phyloP scores from a whole-genome alignment of 2,888 invertebrate species.

The Ormyrus labotus region DNA sequence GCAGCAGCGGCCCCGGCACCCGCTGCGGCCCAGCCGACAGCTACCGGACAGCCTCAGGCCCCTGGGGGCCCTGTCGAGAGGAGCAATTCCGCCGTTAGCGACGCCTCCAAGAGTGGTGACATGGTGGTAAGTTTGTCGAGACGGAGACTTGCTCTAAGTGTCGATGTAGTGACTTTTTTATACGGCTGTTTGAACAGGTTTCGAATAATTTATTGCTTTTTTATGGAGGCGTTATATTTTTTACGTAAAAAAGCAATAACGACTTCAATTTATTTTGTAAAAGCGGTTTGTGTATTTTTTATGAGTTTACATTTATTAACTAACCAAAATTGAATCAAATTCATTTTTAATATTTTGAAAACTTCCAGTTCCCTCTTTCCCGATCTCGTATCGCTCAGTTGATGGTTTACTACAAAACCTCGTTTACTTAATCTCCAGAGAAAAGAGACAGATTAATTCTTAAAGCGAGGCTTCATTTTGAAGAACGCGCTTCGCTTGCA shows the following conservation, averaged over 20 bases:
- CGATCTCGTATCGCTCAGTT: too few relatives aligned
- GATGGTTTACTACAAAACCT: too few relatives aligned
- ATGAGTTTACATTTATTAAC: too few relatives aligned
- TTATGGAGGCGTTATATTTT: too few relatives aligned
- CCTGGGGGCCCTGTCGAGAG: conserved; percentile 69
- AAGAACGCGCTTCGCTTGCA: background rate
- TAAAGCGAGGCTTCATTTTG: background rate
- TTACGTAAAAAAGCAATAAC: too few relatives aligned
- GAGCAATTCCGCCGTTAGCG: conserved; percentile 82
- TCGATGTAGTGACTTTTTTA: background rate
- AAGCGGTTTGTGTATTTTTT: too few relatives aligned
- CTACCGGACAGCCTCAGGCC: conserved; percentile 57
- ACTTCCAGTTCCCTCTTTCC: too few relatives aligned
- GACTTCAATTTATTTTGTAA: too few relatives aligned
- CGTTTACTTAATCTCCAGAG: too few relatives aligned
- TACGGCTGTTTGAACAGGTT: background rate
- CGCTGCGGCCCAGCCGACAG: conserved; percentile 53
- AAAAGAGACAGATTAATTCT: background rate
- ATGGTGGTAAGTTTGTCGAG: conserved; percentile 80
- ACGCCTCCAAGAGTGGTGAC: conserved; percentile 82
- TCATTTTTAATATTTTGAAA: too few relatives aligned
- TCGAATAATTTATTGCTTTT: too few relatives aligned
- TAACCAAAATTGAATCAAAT: too few relatives aligned
- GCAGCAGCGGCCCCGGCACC: conserved; percentile 66
- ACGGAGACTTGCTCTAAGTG: background rate